Evolutionary conservation across 1,140 invertebrate genomes (phyloP), one percentile per base, ranked within the genome.

Genomic region (Theocolax elegans): DNA sequence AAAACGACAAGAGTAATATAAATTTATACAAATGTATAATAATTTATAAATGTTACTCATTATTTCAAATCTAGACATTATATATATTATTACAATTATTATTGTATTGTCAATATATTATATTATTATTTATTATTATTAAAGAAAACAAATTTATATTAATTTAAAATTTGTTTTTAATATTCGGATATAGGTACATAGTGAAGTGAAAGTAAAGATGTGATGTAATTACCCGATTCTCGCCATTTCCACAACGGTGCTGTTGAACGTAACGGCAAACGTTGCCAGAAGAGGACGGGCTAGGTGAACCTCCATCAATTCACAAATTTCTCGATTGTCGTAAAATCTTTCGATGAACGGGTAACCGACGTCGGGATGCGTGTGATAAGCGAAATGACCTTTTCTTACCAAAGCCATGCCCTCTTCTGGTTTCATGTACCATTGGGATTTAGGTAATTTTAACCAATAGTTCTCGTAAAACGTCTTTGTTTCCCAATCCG

Each of bases 371-470:
- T 76, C 75, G 23, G 75, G 75, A 58, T 62, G 65, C 10, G 64
- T 72, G 29, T 75, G 77, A 60, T 75, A 78, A 31, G 73, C 76
- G 49, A 71, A 75, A 15, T 71, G 66, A 9, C 73, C 76, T 49
- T 51, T 19, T 13, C 27, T 31, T 46, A 74, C 71, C 48, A 63
- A 51, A 42, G 51, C 58, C 8, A 76, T 70, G 1, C 59, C 74
- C 53, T 71, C 66, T 25, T 74, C 73, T 0, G 69, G 60, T 0
- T 44, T 2, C 10, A 74, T 12, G 25, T 72, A 75, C 35, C 59
- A 66, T n/a, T 75, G 29, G 0, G 56, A 40, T 23, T 73, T 42
- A 25, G 74, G 74, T 4, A 72, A 59, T 64, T 62, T 46, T 3
- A 44, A 21, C 71, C 74, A 77, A 15, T 42, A 17, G 25, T 72